Percentiles rank a stretch among this genome's conserved stretches.
Conservation (phyloP, 2,888 invertebrate species). For the Euspilapteryx auroguttella region DNA sequence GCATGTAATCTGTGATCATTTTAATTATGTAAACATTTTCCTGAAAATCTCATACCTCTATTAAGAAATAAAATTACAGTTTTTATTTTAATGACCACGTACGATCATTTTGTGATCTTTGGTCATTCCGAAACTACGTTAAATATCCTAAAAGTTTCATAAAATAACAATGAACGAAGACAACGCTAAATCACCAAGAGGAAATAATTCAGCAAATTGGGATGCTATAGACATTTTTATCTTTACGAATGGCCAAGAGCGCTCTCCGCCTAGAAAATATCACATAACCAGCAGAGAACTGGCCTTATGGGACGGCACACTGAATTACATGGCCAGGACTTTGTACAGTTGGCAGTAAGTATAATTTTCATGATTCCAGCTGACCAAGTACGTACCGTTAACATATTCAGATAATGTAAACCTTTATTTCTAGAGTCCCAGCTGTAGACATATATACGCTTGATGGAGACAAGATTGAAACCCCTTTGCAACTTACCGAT, state of each 20-base stretch:
- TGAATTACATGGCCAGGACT: constrained; percentile 23
- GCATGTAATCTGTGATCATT: no score
- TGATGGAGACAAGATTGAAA: constrained; percentile 21
- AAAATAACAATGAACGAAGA: no score
- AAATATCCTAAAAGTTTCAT: no score
- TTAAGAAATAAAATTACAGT: neutral
- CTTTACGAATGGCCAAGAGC: constrained; percentile 35
- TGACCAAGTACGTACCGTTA: no score
- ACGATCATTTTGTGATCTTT: neutral
- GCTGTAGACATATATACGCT: constrained; percentile 28
- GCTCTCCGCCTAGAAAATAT: constrained; percentile 39
- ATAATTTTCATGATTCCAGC: no score
- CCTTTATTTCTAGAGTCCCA: no score
- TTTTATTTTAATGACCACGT: neutral
- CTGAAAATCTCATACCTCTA: no score
- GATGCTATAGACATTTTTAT: constrained; percentile 29
- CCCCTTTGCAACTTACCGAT: constrained; percentile 22
- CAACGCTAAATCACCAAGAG: no score
- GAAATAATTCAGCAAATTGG: constrained; percentile 13
- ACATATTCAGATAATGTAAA: no score
- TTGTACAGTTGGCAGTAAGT: no score
- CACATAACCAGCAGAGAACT: constrained; percentile 23
- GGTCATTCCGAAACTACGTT: no score
- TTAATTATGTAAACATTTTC: no score
- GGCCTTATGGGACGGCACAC: constrained; percentile 22